Evolutionary conservation across 2,113 vertebrate species (phyloP), one percentile per base, ranked within the genome.

Genomic region (Suncus etruscus): DNA sequence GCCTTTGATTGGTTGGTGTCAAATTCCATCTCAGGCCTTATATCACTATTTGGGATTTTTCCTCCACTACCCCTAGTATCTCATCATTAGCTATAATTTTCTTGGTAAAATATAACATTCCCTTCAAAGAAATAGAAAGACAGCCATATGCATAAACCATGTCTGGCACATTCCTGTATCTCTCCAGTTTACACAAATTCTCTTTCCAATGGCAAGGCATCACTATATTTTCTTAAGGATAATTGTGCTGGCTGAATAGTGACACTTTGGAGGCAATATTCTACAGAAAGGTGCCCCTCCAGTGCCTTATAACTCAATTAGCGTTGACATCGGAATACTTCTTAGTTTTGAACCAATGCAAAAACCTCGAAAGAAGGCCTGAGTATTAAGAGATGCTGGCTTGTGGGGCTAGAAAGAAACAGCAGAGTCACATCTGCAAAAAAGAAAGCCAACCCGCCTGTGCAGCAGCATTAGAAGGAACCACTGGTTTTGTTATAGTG

Each of bases 141-240:
- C 69, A 94, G 69, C 66, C 81, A 70, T 69, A 87, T 73, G 69
- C 16, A 39, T 45, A 87, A 92, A 47, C 70, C 45, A 14, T 25
- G n/a, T 31, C 65, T 32, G 25, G 27, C 72, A 25, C 31, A 68
- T 14, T 31, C 75, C 70, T 66, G 48, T 50, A 48, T 81, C 88
- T 77, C n/a, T 68, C 83, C 25, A 32, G 79, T 31, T 87, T 69
- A 87, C 90, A 87, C 47, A 89, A 45, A 47, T 84, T 45, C 78
- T 18, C 81, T 87, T 75, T 47, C 66, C 90, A 96, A 94, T 61
- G 88, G 69, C 29, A 90, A n/a, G 90, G 83, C 94, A 70, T 94
- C 81, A 94, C 81, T 94, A 61, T 63, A 39, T 92, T 96, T 96
- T 95, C 77, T 97, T 58, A 95, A 84, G 72, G 88, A 94, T 92